Conservation (phyloP, 2,888 invertebrate species). For the Troides aeacus region DNA sequence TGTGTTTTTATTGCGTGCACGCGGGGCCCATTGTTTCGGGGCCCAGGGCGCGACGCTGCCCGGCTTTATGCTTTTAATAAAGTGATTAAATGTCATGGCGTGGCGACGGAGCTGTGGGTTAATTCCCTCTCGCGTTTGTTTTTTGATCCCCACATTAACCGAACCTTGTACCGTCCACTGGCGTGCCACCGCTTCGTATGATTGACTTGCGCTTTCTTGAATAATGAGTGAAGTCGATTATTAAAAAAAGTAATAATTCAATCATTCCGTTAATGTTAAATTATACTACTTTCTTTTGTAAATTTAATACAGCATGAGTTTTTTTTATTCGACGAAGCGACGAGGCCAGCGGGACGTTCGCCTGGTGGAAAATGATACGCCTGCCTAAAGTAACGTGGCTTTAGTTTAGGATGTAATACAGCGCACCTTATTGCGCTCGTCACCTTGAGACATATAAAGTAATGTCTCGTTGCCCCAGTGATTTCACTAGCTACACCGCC, state of each 20-base stretch:
- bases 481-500: too few species aligned
- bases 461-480: too few species aligned
- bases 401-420: too few species aligned
- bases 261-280: not conserved
- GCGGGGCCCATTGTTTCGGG: constrained; percentile 40
- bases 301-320: not conserved
- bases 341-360: too few species aligned
- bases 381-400: too few species aligned
- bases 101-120: constrained; percentile 38
- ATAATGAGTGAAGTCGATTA: constrained; percentile 8
- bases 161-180: not conserved
- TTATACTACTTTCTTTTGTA: not conserved
- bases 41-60: constrained; percentile 31
- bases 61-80: constrained; percentile 41
- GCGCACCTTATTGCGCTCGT: too few species aligned
- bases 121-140: constrained; percentile 38
- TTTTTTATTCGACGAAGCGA: too few species aligned
- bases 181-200: not conserved
- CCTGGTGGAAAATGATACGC: too few species aligned
- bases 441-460: too few species aligned
- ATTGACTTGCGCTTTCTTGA: constrained; percentile 8
- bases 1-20: constrained; percentile 40
- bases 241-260: constrained; percentile 2
- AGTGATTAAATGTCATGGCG: constrained; percentile 47
- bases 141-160: constrained; percentile 29